phyloP scores from a whole-genome alignment of 2,113 vertebrate genomes.

The Brachypteracias leptosomus region DNA sequence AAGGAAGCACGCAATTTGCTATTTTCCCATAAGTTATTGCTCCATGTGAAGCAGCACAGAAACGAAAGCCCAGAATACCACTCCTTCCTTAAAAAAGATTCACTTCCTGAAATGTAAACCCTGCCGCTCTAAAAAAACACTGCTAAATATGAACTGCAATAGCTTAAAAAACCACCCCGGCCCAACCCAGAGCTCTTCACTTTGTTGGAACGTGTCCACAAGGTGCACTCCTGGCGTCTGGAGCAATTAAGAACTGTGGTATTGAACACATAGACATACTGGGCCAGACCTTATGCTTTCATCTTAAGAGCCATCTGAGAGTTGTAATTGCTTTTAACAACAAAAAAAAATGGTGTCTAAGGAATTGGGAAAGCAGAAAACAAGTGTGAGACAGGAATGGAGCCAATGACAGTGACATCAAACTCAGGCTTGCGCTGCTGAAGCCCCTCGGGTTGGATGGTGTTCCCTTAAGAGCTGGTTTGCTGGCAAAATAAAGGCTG shows the following conservation, averaged over 20 bases:
- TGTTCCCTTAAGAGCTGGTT: not conserved
- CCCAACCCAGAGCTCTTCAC: not conserved
- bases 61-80: not conserved
- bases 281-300: not conserved
- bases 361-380: not conserved
- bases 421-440: not conserved
- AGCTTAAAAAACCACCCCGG: not conserved
- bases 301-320: not conserved
- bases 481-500: not conserved
- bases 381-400: not conserved
- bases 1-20: not conserved
- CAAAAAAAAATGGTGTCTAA: not conserved
- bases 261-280: not conserved
- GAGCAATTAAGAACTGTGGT: not conserved
- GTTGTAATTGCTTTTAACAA: not conserved
- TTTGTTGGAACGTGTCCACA: not conserved
- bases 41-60: not conserved
- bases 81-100: constrained; percentile 3
- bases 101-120: constrained; percentile 16
- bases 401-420: not conserved
- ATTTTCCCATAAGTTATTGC: not conserved
- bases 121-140: not conserved
- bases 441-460: not conserved
- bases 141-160: not conserved
- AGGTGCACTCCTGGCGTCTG: not conserved